Conservation (phyloP, 2,888 invertebrate genomes). For the Sphecodes monilicornis region DNA sequence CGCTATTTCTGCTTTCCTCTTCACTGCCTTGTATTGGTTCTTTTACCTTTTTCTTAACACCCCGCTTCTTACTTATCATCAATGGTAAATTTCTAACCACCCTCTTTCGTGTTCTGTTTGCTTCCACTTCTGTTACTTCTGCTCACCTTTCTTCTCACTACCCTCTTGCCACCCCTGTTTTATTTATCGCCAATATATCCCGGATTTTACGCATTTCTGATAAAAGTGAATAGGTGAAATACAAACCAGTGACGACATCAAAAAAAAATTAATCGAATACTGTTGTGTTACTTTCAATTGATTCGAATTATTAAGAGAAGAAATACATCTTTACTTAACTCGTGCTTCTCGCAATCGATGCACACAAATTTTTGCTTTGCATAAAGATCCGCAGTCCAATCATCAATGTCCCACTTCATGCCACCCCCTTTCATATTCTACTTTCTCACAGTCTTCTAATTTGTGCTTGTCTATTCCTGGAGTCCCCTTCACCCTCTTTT, state of each 20-base stretch:
- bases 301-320: too few relatives aligned
- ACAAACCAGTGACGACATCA: too few relatives aligned
- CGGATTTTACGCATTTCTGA: too few relatives aligned
- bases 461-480: neutral
- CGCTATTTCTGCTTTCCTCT: neutral
- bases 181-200: too few relatives aligned
- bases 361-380: neutral
- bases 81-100: neutral
- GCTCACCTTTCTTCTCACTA: too few relatives aligned
- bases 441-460: neutral
- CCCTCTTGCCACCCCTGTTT: too few relatives aligned
- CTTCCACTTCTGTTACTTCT: neutral
- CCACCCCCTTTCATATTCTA: neutral
- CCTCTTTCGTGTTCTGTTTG: neutral
- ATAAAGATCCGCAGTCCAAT: neutral
- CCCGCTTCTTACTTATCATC: neutral
- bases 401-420: neutral
- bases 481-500: neutral
- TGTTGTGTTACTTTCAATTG: too few relatives aligned
- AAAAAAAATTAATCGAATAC: too few relatives aligned
- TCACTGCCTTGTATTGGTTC: neutral
- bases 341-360: too few relatives aligned
- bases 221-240: too few relatives aligned
- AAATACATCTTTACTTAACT: too few relatives aligned
- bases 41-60: too few relatives aligned